Conservation (phyloP, 1,140 invertebrate species). For the Camponotus floridanus region DNA sequence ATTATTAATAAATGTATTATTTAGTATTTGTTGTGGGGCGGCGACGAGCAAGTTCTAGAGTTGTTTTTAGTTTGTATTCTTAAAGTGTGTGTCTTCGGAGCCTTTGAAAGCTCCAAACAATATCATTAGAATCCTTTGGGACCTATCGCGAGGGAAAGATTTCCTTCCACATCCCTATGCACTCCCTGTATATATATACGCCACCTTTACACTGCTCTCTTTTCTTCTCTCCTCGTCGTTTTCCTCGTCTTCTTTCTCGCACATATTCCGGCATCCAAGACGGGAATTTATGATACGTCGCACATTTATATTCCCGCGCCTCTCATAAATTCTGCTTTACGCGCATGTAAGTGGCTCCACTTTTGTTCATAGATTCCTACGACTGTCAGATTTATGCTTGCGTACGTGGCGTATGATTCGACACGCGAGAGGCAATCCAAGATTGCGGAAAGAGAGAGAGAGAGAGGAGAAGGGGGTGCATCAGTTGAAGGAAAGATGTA, state of each 20-base stretch:
- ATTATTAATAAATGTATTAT: not conserved
- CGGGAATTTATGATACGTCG: slow-evolving; percentile 81
- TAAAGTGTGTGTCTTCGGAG: slow-evolving; percentile 59
- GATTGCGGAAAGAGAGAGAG: not conserved
- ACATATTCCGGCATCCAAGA: slow-evolving; percentile 56
- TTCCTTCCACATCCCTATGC: slow-evolving; percentile 31
- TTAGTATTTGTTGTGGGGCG: not conserved
- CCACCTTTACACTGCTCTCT: slow-evolving; percentile 31
- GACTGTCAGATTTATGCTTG: slow-evolving; percentile 81
- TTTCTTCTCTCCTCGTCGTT: not conserved
- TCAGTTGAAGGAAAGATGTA: slow-evolving; percentile 38
- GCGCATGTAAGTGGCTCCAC: slow-evolving; percentile 82
- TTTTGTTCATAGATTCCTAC: slow-evolving; percentile 84
- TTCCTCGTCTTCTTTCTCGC: slow-evolving; percentile 5
- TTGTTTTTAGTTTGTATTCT: slow-evolving; percentile 9
- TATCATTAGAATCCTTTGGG: slow-evolving; percentile 79
- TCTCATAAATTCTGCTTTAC: slow-evolving; percentile 82
- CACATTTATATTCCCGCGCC: slow-evolving; percentile 80
- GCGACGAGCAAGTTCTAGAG: not conserved
- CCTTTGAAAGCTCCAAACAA: slow-evolving; percentile 76
- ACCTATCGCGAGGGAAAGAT: slow-evolving; percentile 54
- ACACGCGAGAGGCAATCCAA: slow-evolving; percentile 52
- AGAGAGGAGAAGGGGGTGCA: slow-evolving; percentile 16
- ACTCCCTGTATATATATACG: not conserved
- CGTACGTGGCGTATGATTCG: slow-evolving; percentile 67